phyloP scores from a whole-genome alignment of 1,140 invertebrate genomes.

The Solen grandis region DNA sequence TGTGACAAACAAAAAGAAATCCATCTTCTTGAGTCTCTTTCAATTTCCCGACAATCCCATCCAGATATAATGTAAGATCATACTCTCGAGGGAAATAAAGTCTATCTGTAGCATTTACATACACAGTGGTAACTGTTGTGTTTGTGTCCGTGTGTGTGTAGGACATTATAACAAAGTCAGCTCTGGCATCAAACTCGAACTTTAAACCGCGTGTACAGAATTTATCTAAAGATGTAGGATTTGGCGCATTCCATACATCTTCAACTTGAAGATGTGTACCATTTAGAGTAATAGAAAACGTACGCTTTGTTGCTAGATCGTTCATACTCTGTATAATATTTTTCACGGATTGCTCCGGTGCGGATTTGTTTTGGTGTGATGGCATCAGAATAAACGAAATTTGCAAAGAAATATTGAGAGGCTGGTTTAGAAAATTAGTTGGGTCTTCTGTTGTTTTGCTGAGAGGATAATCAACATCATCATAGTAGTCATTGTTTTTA shows the following conservation, averaged over 20 bases:
- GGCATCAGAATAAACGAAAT: slow-evolving; percentile 65
- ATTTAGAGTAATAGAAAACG: slow-evolving; percentile 68
- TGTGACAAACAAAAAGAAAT: slow-evolving; percentile 69
- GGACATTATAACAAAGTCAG: slow-evolving; percentile 55
- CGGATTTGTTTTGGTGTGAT: slow-evolving; percentile 30
- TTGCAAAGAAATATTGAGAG: neutral
- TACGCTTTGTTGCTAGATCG: slow-evolving; percentile 55
- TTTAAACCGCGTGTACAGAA: slow-evolving; percentile 61
- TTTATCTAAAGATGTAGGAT: slow-evolving; percentile 42
- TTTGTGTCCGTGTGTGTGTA: slow-evolving; percentile 17
- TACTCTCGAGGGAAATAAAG: slow-evolving; percentile 69
- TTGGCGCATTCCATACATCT: slow-evolving; percentile 50
- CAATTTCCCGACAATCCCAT: slow-evolving; percentile 58
- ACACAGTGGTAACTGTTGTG: slow-evolving; percentile 58
- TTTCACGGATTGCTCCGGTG: slow-evolving; percentile 44
- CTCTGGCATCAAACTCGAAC: slow-evolving; percentile 45
- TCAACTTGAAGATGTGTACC: slow-evolving; percentile 64
- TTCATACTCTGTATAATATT: slow-evolving; percentile 61
- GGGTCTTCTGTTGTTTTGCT: slow-evolving; percentile 1
- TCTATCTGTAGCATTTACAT: slow-evolving; percentile 67
- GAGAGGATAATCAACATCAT: neutral
- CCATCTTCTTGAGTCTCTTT: slow-evolving; percentile 51
- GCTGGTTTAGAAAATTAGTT: too few species aligned
- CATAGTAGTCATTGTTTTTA: neutral
- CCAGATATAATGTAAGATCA: slow-evolving; percentile 69